phyloP scores from a whole-genome alignment of 1,140 invertebrate genomes.

The Aphelenchoides avenae region DNA sequence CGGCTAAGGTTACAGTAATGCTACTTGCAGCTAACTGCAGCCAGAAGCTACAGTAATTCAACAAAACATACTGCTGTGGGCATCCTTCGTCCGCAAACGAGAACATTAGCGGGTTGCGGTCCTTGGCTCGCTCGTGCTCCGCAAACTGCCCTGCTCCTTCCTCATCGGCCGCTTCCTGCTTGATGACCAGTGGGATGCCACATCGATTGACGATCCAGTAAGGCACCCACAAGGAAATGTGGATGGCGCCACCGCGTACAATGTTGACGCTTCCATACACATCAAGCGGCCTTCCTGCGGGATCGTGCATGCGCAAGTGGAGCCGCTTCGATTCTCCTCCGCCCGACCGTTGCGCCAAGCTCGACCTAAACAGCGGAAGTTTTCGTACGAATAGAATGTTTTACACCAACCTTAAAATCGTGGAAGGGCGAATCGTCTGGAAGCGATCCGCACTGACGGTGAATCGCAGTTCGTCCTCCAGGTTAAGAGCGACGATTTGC shows the following conservation, averaged over 20 bases:
- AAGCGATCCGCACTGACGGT: slow-evolving; percentile 13
- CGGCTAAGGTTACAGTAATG: not conserved
- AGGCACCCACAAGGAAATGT: slow-evolving; percentile 75
- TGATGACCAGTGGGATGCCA: slow-evolving; percentile 85
- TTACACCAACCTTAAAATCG: not conserved
- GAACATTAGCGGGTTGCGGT: slow-evolving; percentile 86
- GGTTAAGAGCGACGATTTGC: slow-evolving; percentile 59
- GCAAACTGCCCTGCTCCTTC: slow-evolving; percentile 86
- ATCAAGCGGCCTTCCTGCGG: slow-evolving; percentile 69
- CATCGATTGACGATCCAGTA: slow-evolving; percentile 95
- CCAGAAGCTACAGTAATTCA: no score
- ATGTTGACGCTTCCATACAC: slow-evolving; percentile 68
- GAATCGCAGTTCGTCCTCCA: slow-evolving; percentile 10
- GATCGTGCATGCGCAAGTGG: slow-evolving; percentile 66
- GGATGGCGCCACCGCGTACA: slow-evolving; percentile 64
- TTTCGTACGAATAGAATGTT: not conserved
- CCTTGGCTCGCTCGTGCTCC: slow-evolving; percentile 85
- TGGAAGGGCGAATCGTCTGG: slow-evolving; percentile 4
- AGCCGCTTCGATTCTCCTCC: slow-evolving; percentile 18
- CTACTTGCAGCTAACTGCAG: no score
- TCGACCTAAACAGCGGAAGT: not conserved
- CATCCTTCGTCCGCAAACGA: slow-evolving; percentile 83
- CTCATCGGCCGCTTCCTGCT: slow-evolving; percentile 72
- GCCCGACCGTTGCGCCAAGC: slow-evolving; percentile 1
- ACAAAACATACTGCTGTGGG: slow-evolving; percentile 32